These are phyloP conservation scores for Caracal caracal DNA, from an alignment of 2,113 vertebrate genomes.

Conservation along the genomic window DNA sequence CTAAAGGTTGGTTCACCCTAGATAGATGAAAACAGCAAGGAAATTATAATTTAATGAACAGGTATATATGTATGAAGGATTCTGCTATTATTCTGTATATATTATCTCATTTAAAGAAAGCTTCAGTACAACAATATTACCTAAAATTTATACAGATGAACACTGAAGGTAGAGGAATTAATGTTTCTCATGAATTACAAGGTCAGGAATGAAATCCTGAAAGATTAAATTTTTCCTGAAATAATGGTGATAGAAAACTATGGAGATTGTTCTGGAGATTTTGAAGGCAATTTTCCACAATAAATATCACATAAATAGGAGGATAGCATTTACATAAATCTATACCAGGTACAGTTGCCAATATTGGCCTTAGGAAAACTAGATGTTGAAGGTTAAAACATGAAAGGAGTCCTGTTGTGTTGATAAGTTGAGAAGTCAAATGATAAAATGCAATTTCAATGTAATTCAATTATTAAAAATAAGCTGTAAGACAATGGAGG, in stretches of 20 bases:
- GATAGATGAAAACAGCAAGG: background rate
- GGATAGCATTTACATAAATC: background rate
- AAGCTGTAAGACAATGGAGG: background rate
- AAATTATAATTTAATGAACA: background rate
- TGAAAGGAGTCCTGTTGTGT: background rate
- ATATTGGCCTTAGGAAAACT: background rate
- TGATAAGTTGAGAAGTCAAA: background rate
- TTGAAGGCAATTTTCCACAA: background rate
- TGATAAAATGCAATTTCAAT: background rate
- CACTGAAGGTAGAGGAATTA: background rate
- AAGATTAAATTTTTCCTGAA: background rate
- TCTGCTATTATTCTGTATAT: background rate
- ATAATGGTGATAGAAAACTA: background rate
- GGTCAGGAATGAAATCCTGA: background rate
- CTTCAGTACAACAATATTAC: background rate
- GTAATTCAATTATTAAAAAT: background rate
- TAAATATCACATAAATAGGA: background rate
- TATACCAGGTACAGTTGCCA: background rate
- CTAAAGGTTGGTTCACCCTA: background rate
- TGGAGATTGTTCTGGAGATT: background rate
- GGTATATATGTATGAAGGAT: background rate
- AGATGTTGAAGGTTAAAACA: background rate
- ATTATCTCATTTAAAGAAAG: conserved; percentile 41
- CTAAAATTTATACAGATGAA: background rate
- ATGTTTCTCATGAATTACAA: background rate